Evolutionary conservation across 23 tunicate species (phyloP), one percentile per base, ranked within the genome.

Genomic region (Trididemnum nubilum): DNA sequence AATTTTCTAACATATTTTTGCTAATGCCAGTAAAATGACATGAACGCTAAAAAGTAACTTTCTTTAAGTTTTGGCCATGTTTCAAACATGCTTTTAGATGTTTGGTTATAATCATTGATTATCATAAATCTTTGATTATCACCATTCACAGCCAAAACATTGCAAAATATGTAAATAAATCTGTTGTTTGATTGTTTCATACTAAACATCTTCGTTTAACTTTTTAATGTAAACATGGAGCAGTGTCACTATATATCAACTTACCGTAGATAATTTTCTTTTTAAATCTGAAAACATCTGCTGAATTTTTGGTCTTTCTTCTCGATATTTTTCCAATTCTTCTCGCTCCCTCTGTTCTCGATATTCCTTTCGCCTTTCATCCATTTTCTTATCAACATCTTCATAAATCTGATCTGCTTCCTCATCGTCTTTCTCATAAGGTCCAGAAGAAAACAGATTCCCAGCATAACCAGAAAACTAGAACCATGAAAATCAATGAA

Each of bases 241-340:
- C n/a, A n/a, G n/a, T n/a, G n/a, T n/a, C n/a, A n/a, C n/a, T n/a
- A n/a, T n/a, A n/a, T n/a, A n/a, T n/a, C 58, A 73, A 9, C 78
- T 70, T 49, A 95, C 99, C 72, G 64, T 86, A 34, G 82, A 75
- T 1, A 95, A 79, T 36, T 90, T 80, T 72, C 99, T 51, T 64
- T 95, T 95, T 12, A 95, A 52, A 63, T 95, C 99, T 1, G 96
- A 90, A 73, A 95, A 95, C 91, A 89, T 86, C 74, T 95, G 96
- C 64, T 95, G 99, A 73, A 95, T 95, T 64, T 95, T 95, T 0
- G 99, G 99, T 79, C 99, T 50, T 74, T 95, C 99, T 73, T 95
- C 99, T 50, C 99, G 95, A 86, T 85, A 95, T 52, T 86, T 90
- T 70, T 95, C 96, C 81, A 95, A 77, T 66, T 89, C 95, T 82